Conservation (phyloP, 1,140 invertebrate genomes). For the Lucilia sericata region DNA sequence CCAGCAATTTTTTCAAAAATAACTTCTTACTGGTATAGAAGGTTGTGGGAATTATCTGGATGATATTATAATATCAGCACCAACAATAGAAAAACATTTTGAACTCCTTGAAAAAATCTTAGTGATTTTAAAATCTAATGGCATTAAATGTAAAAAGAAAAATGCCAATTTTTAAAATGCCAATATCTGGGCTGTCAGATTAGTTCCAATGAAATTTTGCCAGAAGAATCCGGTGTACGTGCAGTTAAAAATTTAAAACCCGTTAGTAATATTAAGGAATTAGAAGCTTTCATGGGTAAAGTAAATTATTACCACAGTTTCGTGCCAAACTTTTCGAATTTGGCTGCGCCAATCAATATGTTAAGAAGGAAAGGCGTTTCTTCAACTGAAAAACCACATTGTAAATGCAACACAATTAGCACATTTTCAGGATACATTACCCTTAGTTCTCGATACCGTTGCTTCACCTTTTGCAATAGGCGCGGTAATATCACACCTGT, state of each 20-base stretch:
- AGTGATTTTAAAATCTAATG: slow-evolving; percentile 46
- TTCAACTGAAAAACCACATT: slow-evolving; percentile 16
- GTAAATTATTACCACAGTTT: slow-evolving; percentile 56
- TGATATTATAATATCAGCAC: slow-evolving; percentile 59
- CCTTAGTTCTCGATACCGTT: slow-evolving; percentile 69
- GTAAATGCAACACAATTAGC: slow-evolving; percentile 51
- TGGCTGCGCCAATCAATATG: slow-evolving; percentile 51
- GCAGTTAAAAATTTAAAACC: slow-evolving; percentile 51
- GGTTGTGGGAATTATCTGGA: slow-evolving; percentile 64
- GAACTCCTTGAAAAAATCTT: slow-evolving; percentile 56
- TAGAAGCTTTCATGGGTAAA: slow-evolving; percentile 57
- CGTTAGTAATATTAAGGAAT: slow-evolving; percentile 56
- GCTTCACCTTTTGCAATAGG: slow-evolving; percentile 67
- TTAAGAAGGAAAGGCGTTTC: slow-evolving; percentile 51
- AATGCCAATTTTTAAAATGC: slow-evolving; percentile 49
- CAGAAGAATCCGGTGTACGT: slow-evolving; percentile 47
- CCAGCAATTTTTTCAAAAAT: slow-evolving; percentile 63
- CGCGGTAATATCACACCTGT: slow-evolving; percentile 67
- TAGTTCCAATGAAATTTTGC: slow-evolving; percentile 52
- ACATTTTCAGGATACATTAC: slow-evolving; percentile 67
- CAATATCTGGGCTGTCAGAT: slow-evolving; percentile 58
- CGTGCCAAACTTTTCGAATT: slow-evolving; percentile 54
- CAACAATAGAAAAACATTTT: slow-evolving; percentile 54
- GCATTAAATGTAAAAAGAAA: slow-evolving; percentile 36
- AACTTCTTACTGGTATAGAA: slow-evolving; percentile 56